phyloP scores from a whole-genome alignment of 2,888 invertebrate species.

The Himalopsyche tibetana region DNA sequence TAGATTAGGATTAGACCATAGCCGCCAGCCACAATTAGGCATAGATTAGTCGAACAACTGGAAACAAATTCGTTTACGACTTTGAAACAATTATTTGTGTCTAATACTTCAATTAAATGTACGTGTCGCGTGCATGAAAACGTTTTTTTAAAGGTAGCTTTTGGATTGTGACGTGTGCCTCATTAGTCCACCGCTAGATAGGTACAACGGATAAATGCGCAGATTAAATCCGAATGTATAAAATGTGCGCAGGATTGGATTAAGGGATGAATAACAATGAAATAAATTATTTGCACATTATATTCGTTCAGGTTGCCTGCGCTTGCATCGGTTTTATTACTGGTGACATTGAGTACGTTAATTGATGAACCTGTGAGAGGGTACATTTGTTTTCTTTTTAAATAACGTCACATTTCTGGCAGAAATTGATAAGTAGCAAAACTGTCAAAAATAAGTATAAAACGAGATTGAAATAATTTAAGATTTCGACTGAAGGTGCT shows the following conservation, averaged over 20 bases:
- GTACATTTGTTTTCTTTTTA: no score
- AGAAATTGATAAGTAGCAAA: no score
- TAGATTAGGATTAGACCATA: neutral
- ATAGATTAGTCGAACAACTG: neutral
- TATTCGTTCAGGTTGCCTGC: no score
- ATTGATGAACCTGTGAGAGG: no score
- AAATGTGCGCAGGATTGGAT: constrained; percentile 1
- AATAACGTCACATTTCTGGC: no score
- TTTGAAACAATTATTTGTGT: constrained; percentile 15
- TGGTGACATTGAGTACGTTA: no score
- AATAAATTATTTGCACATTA: no score
- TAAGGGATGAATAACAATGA: neutral
- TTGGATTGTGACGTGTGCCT: constrained; percentile 20
- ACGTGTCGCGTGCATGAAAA: constrained; percentile 9
- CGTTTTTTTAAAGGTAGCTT: neutral
- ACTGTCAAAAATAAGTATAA: no score
- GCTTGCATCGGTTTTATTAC: no score
- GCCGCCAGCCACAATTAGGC: constrained; percentile 7
- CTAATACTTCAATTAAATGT: constrained; percentile 29
- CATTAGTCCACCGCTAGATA: neutral
- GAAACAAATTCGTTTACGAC: constrained; percentile 5
- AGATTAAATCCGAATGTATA: neutral
- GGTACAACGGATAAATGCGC: neutral
- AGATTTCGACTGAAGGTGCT: no score
- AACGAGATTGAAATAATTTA: no score